These are phyloP conservation scores for Rhinichthys klamathensis DNA, from an alignment of 2,113 vertebrate genomes.

Conservation along the genomic window DNA sequence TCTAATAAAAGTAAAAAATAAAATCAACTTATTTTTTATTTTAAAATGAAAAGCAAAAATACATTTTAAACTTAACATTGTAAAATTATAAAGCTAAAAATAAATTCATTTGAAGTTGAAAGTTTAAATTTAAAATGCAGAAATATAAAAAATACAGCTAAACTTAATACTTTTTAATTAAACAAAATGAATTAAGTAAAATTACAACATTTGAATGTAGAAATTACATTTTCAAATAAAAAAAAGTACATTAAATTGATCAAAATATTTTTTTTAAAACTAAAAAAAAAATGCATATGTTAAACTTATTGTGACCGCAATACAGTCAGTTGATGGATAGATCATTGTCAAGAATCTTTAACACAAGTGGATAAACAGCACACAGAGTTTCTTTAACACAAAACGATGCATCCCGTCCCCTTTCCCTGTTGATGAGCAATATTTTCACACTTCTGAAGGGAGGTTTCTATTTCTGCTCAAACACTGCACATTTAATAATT, in stretches of 20 bases:
- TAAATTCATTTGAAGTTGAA: not conserved
- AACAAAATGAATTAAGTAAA: not conserved
- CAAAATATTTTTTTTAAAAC: not conserved
- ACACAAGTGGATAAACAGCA: not conserved
- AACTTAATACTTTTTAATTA: not conserved
- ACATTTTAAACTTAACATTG: no score
- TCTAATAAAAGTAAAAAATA: not conserved
- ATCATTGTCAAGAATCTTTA: not conserved
- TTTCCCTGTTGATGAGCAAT: conserved; percentile 68
- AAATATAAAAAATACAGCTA: not conserved
- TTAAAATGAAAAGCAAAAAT: not conserved
- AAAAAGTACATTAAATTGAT: no score
- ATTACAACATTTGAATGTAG: not conserved
- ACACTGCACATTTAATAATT: conserved; percentile 78
- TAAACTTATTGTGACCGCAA: not conserved
- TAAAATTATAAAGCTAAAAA: not conserved
- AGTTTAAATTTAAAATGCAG: not conserved
- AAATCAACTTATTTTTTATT: not conserved
- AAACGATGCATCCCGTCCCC: conserved; percentile 19
- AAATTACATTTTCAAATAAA: not conserved
- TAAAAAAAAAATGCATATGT: not conserved
- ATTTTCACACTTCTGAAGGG: conserved; percentile 75
- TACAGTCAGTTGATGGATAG: not conserved
- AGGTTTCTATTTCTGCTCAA: conserved; percentile 76
- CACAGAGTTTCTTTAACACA: not conserved